phyloP scores from a whole-genome alignment of 2,888 invertebrate genomes.

The Cheilosia soror region DNA sequence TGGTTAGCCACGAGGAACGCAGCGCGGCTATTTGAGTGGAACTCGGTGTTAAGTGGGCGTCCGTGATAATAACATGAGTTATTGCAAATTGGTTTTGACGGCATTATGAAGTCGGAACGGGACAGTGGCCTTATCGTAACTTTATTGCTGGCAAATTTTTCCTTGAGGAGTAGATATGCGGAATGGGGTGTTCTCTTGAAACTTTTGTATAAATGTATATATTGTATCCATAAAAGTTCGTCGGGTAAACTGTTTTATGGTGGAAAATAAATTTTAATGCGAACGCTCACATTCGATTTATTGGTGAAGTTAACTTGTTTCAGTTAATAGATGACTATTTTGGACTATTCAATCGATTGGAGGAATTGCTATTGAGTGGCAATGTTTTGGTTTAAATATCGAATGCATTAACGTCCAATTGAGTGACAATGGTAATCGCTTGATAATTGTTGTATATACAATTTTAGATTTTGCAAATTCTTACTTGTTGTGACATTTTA shows the following conservation, averaged over 20 bases:
- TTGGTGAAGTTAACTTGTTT: conserved; percentile 19
- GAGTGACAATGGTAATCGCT: too few species aligned
- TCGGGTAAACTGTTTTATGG: conserved; percentile 36
- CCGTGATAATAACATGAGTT: conserved; percentile 53
- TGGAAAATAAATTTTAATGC: conserved; percentile 24
- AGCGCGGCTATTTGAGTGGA: conserved; percentile 19
- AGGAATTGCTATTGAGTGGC: too few species aligned
- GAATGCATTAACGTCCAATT: too few species aligned
- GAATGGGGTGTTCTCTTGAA: neutral
- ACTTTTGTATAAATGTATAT: neutral
- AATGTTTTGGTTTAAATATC: too few species aligned
- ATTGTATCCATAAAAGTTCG: neutral
- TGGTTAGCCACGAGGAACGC: conserved; percentile 12
- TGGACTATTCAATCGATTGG: neutral
- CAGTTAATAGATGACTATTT: neutral
- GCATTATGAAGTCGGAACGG: conserved; percentile 33
- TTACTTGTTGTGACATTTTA: too few species aligned
- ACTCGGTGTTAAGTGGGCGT: conserved; percentile 42
- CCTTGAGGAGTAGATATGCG: neutral
- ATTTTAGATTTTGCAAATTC: too few species aligned
- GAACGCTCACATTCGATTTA: conserved; percentile 22
- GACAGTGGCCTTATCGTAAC: conserved; percentile 36
- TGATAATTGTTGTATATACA: too few species aligned
- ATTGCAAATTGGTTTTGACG: conserved; percentile 58
- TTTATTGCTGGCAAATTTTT: conserved; percentile 37